Evolutionary conservation across 2,888 invertebrate species (phyloP).

Genomic region (Tipula lateralis): DNA sequence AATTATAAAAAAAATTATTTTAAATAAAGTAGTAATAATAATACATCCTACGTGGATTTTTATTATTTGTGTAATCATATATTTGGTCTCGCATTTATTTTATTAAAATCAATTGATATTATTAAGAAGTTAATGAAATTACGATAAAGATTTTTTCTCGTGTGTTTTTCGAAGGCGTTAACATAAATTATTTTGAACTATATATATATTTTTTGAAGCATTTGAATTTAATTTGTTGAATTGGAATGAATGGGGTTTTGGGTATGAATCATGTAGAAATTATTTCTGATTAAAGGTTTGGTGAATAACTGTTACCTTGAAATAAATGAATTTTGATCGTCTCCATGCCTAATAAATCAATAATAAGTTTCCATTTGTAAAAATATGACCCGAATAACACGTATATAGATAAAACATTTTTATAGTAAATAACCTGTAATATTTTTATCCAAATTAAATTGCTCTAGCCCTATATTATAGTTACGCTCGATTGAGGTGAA

Average conservation of each 20-base stretch:
- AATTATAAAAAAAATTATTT: background rate
- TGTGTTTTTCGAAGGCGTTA: background rate
- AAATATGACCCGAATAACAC: too few species aligned
- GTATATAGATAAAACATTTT: too few species aligned
- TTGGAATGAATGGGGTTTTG: too few species aligned
- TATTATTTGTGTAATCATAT: background rate
- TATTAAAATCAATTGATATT: background rate
- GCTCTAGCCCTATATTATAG: too few species aligned
- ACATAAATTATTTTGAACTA: background rate
- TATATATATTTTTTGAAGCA: background rate
- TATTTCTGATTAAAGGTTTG: background rate
- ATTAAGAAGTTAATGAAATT: background rate
- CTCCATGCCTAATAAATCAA: too few species aligned
- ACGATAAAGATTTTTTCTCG: background rate
- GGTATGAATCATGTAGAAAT: background rate
- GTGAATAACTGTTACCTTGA: too few species aligned
- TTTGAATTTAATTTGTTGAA: background rate
- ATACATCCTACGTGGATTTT: background rate
- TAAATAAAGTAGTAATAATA: background rate
- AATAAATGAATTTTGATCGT: too few species aligned
- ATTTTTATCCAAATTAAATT: too few species aligned
- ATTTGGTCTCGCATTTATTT: background rate
- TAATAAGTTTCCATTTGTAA: too few species aligned
- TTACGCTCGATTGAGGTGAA: too few species aligned
- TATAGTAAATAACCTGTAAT: too few species aligned